Base-by-base conservation (phyloP, 1,140 invertebrate species). In the Chrysoperla carnea region DNA sequence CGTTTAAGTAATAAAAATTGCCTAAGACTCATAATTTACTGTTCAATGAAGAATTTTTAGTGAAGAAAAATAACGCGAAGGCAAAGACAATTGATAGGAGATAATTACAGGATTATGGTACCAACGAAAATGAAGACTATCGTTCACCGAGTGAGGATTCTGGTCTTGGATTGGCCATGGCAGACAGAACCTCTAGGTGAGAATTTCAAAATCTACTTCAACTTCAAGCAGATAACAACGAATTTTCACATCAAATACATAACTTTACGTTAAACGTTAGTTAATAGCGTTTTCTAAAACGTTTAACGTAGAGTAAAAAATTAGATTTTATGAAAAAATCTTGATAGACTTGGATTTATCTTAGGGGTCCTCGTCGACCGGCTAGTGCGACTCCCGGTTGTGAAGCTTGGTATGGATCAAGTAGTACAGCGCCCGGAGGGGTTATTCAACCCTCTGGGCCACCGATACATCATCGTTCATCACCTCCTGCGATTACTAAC, bases 121-220 rank as follows among this genome's bases (percentile, higher is more conserved):
- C 47, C 8, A 49, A 40, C 46, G 69, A 72, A 51, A 67, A 54
- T 51, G 67, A 67, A 42, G 74, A 77, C 50, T 74, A 77, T 64
- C 73, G 78, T 54, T 83, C 81, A 42, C 81, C 81, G 39, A 84
- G 80, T 59, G 81, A 86, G 63, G 81, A 85, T 69, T 83, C 80
- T 60, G 81, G 81, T 52, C 72, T 86, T 55, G 81, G 82, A 57
- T 70, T 82, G 58, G 76, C 76, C 58, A 72, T 76, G 61, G 68
- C 70, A 63, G 73, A 78, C 61, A 66, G 75, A 66, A 64, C 60
- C 53, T 65, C 62, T 61, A 71, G 69, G 69, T 66, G 56, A 61
- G 48, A 42, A 12, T 33, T 4, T 11, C 31, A 33, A 12, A 33
- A 3, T 23, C 17, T 23, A 23, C 17, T 23, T 23, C 17, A 23